These are phyloP conservation scores for Lethocerus indicus DNA, from an alignment of 1,140 invertebrate species.

Conservation along the genomic window DNA sequence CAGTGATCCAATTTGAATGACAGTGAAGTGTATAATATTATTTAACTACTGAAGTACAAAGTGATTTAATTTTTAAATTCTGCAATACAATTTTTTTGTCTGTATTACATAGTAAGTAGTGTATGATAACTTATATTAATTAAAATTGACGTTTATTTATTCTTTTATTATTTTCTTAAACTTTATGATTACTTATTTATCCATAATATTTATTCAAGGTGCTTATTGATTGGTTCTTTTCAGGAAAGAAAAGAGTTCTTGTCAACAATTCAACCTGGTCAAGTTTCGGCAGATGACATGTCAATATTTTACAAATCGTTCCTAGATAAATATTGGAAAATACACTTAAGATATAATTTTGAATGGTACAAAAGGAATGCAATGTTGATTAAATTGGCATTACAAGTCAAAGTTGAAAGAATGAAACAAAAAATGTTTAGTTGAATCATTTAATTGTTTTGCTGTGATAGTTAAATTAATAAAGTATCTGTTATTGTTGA, in stretches of 20 bases:
- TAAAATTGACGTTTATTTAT: neutral
- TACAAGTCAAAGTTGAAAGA: constrained; percentile 11
- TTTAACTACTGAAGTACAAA: neutral
- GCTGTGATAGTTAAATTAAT: no score
- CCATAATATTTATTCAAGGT: neutral
- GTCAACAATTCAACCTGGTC: constrained; percentile 18
- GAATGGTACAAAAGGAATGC: constrained; percentile 46
- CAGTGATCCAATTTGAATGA: neutral
- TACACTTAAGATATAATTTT: constrained; percentile 49
- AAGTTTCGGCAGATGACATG: constrained; percentile 59
- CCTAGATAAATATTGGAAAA: constrained; percentile 55
- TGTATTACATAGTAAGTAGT: no score
- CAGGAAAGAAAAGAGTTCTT: constrained; percentile 45
- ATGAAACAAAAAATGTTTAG: neutral
- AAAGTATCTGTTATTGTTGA: no score
- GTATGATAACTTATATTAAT: neutral
- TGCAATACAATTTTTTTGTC: no score
- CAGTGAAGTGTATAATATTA: neutral
- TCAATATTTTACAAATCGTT: constrained; percentile 71
- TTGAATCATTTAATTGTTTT: neutral
- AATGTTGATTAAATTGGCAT: constrained; percentile 9
- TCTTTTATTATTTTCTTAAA: neutral
- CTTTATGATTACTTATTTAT: neutral
- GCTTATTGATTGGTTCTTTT: constrained; percentile 18
- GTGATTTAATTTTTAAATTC: neutral